Percentiles rank a stretch among this genome's conserved stretches.
These are phyloP conservation scores for Limenitis camilla DNA, from an alignment of 2,888 invertebrate genomes.

Conservation along the genomic window DNA sequence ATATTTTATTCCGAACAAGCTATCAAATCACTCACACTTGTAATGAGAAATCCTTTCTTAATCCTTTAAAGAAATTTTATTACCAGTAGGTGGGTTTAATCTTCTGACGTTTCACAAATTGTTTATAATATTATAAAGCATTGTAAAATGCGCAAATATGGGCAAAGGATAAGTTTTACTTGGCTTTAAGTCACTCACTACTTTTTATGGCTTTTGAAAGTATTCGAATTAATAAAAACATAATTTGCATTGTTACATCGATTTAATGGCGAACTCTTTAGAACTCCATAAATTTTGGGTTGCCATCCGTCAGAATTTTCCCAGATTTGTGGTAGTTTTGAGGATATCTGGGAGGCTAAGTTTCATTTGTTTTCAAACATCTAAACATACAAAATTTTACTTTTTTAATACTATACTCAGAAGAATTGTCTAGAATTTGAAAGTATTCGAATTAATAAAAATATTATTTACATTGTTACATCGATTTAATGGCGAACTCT, in stretches of 20 bases:
- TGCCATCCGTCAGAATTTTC: too few species aligned
- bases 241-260: too few species aligned
- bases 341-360: too few species aligned
- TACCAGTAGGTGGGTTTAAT: conserved; percentile 14
- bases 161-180: conserved; percentile 6
- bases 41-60: conserved; percentile 14
- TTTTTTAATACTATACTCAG: too few species aligned
- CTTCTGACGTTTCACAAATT: conserved; percentile 19
- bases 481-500: too few species aligned
- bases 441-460: background rate
- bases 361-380: too few species aligned
- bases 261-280: too few species aligned
- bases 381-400: too few species aligned
- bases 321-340: too few species aligned
- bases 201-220: conserved; percentile 7
- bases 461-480: too few species aligned
- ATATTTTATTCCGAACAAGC: conserved; percentile 28
- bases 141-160: conserved; percentile 15
- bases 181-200: conserved; percentile 1
- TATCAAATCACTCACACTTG: conserved; percentile 19
- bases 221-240: background rate
- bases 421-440: too few species aligned
- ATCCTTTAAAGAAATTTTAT: conserved; percentile 19
- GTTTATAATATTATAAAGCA: conserved; percentile 10
- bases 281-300: too few species aligned